Evolutionary conservation across 2,113 vertebrate species (phyloP).

Genomic region (Salvator merianae): DNA sequence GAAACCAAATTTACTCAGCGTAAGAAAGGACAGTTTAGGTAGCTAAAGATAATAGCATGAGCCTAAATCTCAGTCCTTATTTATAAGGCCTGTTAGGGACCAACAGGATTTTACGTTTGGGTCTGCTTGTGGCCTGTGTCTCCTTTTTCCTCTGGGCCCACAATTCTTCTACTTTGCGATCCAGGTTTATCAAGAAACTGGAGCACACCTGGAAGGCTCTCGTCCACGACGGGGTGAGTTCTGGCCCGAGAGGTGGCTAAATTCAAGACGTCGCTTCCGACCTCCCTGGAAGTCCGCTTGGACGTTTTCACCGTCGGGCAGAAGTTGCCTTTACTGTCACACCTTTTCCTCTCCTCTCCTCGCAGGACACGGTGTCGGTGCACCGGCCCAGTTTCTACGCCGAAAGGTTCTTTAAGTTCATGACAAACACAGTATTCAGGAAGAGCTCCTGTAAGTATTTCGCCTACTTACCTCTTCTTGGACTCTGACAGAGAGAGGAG

Average conservation of each 20-base stretch:
- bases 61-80: too few species aligned
- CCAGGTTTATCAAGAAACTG: constrained; percentile 96
- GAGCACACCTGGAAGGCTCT: constrained; percentile 99
- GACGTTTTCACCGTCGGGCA: too few species aligned
- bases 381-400: constrained; percentile 97
- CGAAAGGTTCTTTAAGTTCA: constrained; percentile 97
- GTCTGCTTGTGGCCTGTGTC: not conserved
- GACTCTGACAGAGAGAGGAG: too few species aligned
- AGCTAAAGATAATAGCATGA: too few species aligned
- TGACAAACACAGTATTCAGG: constrained; percentile 93
- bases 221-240: constrained; percentile 95
- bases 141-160: not conserved
- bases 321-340: too few species aligned
- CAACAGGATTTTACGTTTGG: too few species aligned
- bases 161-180: not conserved
- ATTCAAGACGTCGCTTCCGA: not conserved
- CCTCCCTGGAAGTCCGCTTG: not conserved
- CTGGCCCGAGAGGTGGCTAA: too few species aligned
- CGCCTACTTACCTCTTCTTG: too few species aligned
- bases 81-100: too few species aligned
- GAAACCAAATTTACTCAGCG: too few species aligned
- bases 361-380: constrained; percentile 95
- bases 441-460: constrained; percentile 93
- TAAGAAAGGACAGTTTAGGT: too few species aligned
- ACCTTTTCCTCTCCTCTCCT: constrained; percentile 30